Evolutionary conservation across 2,113 vertebrate genomes (phyloP).

Genomic region (Strigops habroptila): DNA sequence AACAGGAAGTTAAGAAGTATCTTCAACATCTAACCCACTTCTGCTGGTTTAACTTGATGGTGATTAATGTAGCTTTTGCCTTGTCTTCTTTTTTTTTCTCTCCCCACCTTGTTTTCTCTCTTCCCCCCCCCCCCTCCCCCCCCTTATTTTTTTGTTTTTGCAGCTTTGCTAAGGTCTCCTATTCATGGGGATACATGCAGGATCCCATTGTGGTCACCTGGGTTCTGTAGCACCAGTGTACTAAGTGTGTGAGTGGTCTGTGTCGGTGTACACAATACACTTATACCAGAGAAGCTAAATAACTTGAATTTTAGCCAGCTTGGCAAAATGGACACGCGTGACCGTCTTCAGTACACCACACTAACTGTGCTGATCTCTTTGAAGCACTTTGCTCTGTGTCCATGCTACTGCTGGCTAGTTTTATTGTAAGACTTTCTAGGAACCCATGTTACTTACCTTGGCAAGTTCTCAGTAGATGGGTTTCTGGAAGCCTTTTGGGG

Average conservation of each 20-base stretch:
- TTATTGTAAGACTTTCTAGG: neutral
- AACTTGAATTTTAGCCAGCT: neutral
- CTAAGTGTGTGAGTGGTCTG: neutral
- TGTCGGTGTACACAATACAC: neutral
- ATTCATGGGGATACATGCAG: neutral
- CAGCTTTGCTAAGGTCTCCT: neutral
- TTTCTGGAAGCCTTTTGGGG: neutral
- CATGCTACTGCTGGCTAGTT: neutral
- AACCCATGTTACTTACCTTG: neutral
- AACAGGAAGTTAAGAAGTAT: neutral
- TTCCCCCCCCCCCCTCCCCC: too few relatives aligned
- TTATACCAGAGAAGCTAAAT: neutral
- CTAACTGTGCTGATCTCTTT: neutral
- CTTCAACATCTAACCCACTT: neutral
- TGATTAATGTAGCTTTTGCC: neutral
- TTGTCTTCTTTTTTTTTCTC: neutral
- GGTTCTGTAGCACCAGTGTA: neutral
- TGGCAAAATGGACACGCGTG: rapidly evolving
- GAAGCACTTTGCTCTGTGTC: neutral
- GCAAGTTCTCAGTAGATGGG: neutral
- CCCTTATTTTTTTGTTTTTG: neutral
- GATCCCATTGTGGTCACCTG: neutral
- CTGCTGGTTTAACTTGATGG: neutral
- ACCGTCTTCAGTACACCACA: neutral
- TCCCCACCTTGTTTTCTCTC: neutral